Evolutionary conservation across 2,888 invertebrate genomes (phyloP), one percentile per base, ranked within the genome.

Genomic region (Agapostemon virescens): DNA sequence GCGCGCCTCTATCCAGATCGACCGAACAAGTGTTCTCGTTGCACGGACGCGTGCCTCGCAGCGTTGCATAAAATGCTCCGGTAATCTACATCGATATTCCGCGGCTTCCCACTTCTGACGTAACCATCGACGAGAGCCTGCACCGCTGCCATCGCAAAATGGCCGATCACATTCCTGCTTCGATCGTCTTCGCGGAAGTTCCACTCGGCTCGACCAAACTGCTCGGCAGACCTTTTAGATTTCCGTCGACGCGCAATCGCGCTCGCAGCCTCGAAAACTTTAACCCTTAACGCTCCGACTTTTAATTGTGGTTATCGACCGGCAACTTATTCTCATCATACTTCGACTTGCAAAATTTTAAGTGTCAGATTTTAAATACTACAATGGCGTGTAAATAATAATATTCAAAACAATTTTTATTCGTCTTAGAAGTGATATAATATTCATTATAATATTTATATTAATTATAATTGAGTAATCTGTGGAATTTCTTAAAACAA

Each of bases 31-130:
- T 67, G 40, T 66, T 58, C 80, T 45, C 26, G 74, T 68, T 70
- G 69, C 72, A 61, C 38, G 73, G 40, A 76, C 66, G 52, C n/a
- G 68, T 64, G 38, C 40, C 58, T 40, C 17, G 33, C 20, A 9
- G 36, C 69, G 71, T 81, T 81, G 81, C 67, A 74, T 81, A 81
- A 80, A 80, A n/a, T 66, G 69, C 55, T 79, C 74, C 55, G 80
- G 69, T 80, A 79, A 73, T 80, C 73, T 58, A 79, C 74, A 78
- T 79, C 80, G 69, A 69, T 69, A 69, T 69, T 69, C 69, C 23
- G 49, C 52, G n/a, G 52, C 69, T 30, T 69, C 69, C 36, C 61
- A 33, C 38, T 17, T 69, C 42, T 80, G 79, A 78, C 58, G 73
- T 73, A 80, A 80, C 79, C 26, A 55, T 30, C 45, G 64, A 69